Evolutionary conservation across 2,797 vertebrate species (phyloP).

Genomic region (Alca torda): DNA sequence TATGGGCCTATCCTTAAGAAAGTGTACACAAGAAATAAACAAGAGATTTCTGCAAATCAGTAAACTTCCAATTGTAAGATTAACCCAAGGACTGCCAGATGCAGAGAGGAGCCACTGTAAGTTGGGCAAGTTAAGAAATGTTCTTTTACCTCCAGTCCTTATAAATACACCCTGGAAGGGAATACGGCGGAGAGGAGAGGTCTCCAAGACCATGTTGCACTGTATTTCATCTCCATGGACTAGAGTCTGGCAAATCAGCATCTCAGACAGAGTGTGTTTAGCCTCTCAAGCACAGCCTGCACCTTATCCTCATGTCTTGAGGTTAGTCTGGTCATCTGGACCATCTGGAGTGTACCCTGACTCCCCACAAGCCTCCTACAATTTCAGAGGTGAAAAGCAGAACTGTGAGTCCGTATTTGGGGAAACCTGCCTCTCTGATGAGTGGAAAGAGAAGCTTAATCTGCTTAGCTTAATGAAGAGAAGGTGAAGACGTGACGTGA

Average conservation of each 20-base stretch:
- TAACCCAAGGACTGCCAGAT: not conserved
- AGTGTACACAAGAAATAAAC: slow-evolving; percentile 14
- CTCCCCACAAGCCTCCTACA: not conserved
- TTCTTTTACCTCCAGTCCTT: not conserved
- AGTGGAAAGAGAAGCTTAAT: slow-evolving; percentile 30
- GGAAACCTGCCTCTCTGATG: slow-evolving; percentile 1
- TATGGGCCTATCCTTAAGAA: slow-evolving; percentile 22
- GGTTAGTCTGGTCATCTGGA: not conserved
- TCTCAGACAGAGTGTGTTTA: not conserved
- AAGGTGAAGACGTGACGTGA: not conserved
- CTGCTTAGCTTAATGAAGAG: slow-evolving; percentile 58
- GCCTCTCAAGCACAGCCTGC: not conserved
- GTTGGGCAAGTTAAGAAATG: not conserved
- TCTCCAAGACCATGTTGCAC: not conserved
- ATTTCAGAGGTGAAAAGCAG: slow-evolving; percentile 19
- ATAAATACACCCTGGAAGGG: not conserved
- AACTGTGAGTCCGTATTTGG: not conserved
- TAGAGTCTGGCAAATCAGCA: not conserved
- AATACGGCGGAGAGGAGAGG: not conserved
- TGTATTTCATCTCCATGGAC: not conserved
- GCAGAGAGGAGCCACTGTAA: not conserved
- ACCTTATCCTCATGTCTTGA: not conserved
- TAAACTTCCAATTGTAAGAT: slow-evolving; percentile 12
- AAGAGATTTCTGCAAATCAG: not conserved
- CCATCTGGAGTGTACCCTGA: not conserved